A percentile compares a stretch with the other conserved stretches of the same genome.
Conservation (phyloP, 2,113 vertebrate species). For the Colius striatus region DNA sequence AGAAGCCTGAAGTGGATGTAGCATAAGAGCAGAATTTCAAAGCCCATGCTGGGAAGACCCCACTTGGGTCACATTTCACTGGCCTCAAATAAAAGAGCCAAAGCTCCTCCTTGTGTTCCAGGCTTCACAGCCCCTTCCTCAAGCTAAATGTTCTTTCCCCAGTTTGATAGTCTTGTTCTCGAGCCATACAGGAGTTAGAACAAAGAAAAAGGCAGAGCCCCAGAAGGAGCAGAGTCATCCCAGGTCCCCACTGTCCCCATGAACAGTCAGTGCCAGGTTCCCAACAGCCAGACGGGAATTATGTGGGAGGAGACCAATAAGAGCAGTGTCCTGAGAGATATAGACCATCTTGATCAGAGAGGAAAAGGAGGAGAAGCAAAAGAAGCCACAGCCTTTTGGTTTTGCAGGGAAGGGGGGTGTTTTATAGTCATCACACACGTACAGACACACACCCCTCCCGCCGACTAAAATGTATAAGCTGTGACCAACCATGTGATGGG, state of each 20-base stretch:
- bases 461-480: neutral
- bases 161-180: constrained; percentile 62
- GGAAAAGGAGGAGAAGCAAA: neutral
- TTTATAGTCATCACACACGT: neutral
- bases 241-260: neutral
- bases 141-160: constrained; percentile 55
- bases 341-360: neutral
- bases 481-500: neutral
- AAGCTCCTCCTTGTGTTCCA: constrained; percentile 18
- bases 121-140: constrained; percentile 13
- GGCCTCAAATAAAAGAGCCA: neutral
- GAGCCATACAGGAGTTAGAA: constrained; percentile 35
- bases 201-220: constrained; percentile 23
- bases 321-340: neutral
- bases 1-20: neutral
- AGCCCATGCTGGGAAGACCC: neutral
- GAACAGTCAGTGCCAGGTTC: neutral
- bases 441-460: too few species aligned
- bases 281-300: neutral
- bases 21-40: neutral
- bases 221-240: neutral
- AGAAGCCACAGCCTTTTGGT: neutral
- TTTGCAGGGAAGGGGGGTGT: neutral
- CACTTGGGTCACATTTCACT: neutral
- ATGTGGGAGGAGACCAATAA: neutral